phyloP scores from a whole-genome alignment of 2,113 vertebrate species.

The Festucalex cinctus region DNA sequence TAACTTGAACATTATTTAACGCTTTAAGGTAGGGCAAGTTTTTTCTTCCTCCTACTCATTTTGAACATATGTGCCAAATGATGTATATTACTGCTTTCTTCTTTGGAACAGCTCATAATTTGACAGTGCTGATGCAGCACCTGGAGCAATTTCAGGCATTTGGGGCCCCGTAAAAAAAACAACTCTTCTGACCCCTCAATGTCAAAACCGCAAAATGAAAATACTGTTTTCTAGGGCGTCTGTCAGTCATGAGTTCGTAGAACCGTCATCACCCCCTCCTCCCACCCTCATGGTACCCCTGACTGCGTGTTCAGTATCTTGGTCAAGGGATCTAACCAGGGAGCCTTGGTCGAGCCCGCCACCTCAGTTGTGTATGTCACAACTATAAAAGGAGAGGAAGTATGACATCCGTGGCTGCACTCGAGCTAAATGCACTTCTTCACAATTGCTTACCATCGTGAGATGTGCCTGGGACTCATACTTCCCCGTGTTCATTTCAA shows the following conservation, averaged over 20 bases:
- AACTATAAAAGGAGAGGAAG: background rate
- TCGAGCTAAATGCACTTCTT: background rate
- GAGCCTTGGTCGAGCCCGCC: background rate
- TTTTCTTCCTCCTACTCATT: too few relatives aligned
- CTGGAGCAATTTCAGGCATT: background rate
- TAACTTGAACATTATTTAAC: too few relatives aligned
- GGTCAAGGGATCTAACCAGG: background rate
- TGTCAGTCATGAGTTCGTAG: background rate
- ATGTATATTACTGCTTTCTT: too few relatives aligned
- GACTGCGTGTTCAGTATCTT: background rate
- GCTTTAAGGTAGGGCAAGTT: too few relatives aligned
- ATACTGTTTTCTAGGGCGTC: too few relatives aligned
- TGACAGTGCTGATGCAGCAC: too few relatives aligned
- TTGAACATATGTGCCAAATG: too few relatives aligned
- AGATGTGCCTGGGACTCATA: background rate
- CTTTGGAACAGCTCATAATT: too few relatives aligned
- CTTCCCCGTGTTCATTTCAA: constrained; percentile 19
- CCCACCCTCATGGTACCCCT: background rate
- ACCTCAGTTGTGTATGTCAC: background rate
- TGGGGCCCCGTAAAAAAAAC: background rate
- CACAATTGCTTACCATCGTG: background rate
- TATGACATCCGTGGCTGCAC: background rate
- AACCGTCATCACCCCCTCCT: background rate
- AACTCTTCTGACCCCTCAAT: background rate
- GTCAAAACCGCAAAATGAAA: too few relatives aligned